Evolutionary conservation across 1,140 invertebrate genomes (phyloP).

Genomic region (Lepidostoma basale): DNA sequence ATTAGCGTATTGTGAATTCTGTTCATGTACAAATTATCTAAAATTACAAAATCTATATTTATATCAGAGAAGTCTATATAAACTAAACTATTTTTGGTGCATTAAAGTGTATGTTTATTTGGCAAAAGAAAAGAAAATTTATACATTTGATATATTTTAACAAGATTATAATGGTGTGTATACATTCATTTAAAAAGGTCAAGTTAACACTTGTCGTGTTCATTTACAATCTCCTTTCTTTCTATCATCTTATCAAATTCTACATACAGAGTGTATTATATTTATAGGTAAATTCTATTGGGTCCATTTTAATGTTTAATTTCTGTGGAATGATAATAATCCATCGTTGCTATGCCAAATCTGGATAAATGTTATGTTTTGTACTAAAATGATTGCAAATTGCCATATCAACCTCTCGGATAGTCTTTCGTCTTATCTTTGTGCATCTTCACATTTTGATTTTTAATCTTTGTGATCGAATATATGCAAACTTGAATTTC

Average conservation of each 20-base stretch:
- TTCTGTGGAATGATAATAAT: not conserved
- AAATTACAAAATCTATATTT: slow-evolving; percentile 23
- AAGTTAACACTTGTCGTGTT: not conserved
- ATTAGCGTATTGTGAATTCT: slow-evolving; percentile 25
- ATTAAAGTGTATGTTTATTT: slow-evolving; percentile 6
- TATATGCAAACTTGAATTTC: too few species aligned
- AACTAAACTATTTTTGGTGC: slow-evolving; percentile 24
- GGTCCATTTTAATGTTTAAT: not conserved
- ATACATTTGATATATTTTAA: slow-evolving; percentile 9
- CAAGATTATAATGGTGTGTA: not conserved
- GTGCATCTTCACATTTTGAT: too few species aligned
- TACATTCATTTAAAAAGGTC: slow-evolving; percentile 6
- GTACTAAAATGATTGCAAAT: too few species aligned
- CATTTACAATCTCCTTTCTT: too few species aligned
- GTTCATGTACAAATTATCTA: slow-evolving; percentile 30
- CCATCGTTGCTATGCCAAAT: too few species aligned
- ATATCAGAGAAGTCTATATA: slow-evolving; percentile 21
- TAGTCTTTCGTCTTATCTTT: too few species aligned
- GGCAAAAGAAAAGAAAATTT: too few species aligned
- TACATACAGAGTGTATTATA: too few species aligned
- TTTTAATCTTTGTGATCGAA: too few species aligned
- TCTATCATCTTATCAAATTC: too few species aligned
- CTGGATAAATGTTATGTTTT: too few species aligned
- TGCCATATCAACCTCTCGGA: too few species aligned
- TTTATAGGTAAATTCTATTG: slow-evolving; percentile 2